Conservation (phyloP, 1,140 invertebrate genomes). For the Diabrotica undecimpunctata region DNA sequence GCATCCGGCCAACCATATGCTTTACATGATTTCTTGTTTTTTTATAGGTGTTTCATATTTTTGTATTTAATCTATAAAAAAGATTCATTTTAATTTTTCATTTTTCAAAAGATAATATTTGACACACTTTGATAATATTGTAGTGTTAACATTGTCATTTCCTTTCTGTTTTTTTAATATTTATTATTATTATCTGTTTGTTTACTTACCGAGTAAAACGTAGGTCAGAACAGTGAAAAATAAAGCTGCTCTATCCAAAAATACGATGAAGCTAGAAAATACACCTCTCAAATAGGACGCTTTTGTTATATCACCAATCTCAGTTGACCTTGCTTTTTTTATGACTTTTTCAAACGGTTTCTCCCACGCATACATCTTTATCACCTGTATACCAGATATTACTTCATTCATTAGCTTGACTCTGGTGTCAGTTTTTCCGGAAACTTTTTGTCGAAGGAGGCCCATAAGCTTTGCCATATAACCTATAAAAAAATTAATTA, state of each 20-base stretch:
- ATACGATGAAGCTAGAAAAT: conserved; percentile 66
- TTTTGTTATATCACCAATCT: conserved; percentile 65
- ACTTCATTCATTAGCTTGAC: conserved; percentile 81
- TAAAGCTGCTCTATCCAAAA: conserved; percentile 68
- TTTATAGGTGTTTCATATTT: too few relatives aligned
- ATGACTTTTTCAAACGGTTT: conserved; percentile 62
- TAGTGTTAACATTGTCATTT: too few relatives aligned
- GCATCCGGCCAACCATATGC: too few relatives aligned
- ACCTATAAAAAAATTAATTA: conserved; percentile 37
- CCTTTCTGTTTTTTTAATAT: too few relatives aligned
- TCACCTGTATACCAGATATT: conserved; percentile 66
- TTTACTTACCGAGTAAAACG: conserved; percentile 52
- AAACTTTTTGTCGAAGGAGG: conserved; percentile 55
- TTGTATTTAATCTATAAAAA: too few relatives aligned
- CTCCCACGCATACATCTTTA: conserved; percentile 82
- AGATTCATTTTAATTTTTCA: too few relatives aligned
- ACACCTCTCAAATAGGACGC: conserved; percentile 69
- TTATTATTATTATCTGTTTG: too few relatives aligned
- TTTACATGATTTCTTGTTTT: too few relatives aligned
- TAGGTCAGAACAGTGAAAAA: conserved; percentile 71
- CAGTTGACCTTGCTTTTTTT: conserved; percentile 52
- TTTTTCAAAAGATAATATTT: too few relatives aligned
- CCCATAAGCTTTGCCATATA: conserved; percentile 54
- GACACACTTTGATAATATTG: too few relatives aligned
- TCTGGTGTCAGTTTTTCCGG: conserved; percentile 64